A percentile compares a stretch with the other conserved stretches of the same genome.
These are phyloP conservation scores for Alectura lathami DNA, from an alignment of 2,113 vertebrate genomes.

Conservation along the genomic window DNA sequence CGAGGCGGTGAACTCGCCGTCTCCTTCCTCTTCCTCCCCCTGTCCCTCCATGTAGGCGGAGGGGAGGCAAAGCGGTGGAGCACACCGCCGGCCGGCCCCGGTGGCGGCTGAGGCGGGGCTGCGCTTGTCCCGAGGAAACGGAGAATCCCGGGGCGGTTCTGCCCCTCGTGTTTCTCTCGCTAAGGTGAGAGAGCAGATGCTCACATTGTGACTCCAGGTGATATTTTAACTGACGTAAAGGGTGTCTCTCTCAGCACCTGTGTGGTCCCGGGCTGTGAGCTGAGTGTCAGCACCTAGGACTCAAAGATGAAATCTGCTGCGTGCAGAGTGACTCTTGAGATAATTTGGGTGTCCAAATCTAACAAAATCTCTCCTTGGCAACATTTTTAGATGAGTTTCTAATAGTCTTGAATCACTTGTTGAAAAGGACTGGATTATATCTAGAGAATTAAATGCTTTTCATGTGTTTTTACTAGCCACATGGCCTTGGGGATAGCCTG, in stretches of 20 bases:
- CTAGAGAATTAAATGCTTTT: slow-evolving; percentile 14
- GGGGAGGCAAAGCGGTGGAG: neutral
- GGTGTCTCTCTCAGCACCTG: neutral
- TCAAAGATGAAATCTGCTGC: neutral
- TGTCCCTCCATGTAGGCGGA: neutral
- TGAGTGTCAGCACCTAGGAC: neutral
- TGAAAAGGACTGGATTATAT: neutral
- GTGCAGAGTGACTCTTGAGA: fast-evolving
- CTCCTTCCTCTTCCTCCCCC: neutral
- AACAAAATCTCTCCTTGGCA: neutral
- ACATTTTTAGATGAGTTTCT: neutral
- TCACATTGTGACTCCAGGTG: neutral
- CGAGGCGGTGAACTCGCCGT: neutral
- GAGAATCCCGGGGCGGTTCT: fast-evolving
- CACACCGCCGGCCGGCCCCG: fast-evolving
- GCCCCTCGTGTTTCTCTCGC: neutral
- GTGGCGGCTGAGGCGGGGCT: neutral
- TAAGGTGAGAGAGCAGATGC: neutral
- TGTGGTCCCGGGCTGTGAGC: neutral
- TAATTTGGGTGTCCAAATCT: neutral
- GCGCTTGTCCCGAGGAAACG: neutral
- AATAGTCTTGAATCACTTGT: neutral
- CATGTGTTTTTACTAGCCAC: neutral
- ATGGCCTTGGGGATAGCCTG: neutral
- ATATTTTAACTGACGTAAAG: neutral